Evolutionary conservation across 2,888 invertebrate species (phyloP), one percentile per base, ranked within the genome.

Genomic region (Gandaritis pyraliata): DNA sequence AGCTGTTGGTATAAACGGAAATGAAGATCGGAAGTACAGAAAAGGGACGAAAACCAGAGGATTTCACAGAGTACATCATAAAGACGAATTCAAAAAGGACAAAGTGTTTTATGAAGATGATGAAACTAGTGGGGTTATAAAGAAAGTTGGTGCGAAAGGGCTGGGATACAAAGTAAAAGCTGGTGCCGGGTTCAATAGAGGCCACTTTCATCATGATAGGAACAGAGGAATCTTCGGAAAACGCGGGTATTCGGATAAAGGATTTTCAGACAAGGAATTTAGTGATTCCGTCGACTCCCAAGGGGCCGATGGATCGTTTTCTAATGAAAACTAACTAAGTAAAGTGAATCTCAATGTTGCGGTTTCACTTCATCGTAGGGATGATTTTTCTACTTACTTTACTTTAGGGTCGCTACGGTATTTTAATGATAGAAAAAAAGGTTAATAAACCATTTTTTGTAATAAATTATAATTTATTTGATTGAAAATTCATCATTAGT

Each of bases 31-130:
- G 29, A 93, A 88, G 45, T 94, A 93, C 70, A 90, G 83, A 69
- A 94, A 93, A 74, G 94, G 94, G 0, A 90, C 90, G 15, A 94
- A 94, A 74, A 93, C 93, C 0, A 88, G 90, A 69, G 94, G 94
- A 2, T 94, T 91, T 75, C 93, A 94, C 70, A 90, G 88, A 68
- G 89, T 94, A 0, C 93, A 93, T 61, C 94, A 94, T 73, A 94
- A 93, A 78, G 94, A 94, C 70, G 94, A 94, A 74, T 94, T 93
- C 73, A 93, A 94, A 69, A 94, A 94, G 73, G 93, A 94, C 58
- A 93, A 93, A 73, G 84, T 92, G 61, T 93, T 94, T 80, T 94
- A 93, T 71, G 94, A 93, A 75, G 93, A 93, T 55, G 88, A 91
- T 61, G 91, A 93, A 80, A 88, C 90, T 8, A 92, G 85, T 65